Evolutionary conservation across 64 coral and sea anemone genomes (phyloP).

Genomic region (Acropora yongei): DNA sequence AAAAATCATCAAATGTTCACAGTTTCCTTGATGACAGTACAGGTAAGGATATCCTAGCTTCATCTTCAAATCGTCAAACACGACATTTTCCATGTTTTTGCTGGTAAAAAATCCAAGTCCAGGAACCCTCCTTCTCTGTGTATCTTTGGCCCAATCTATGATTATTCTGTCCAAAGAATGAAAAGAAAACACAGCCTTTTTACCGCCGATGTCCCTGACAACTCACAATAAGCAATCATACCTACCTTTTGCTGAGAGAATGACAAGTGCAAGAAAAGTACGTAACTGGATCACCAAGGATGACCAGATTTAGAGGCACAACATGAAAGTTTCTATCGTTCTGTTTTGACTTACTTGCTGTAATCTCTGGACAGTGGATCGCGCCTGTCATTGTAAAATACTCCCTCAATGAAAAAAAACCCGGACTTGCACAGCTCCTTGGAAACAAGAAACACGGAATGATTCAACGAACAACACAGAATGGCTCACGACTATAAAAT

Average conservation of each 20-base stretch:
- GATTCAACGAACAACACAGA: not conserved
- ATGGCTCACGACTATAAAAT: not conserved
- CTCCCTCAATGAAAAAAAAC: slow-evolving; percentile 95
- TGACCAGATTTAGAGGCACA: too few relatives aligned
- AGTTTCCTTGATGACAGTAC: slow-evolving; percentile 94
- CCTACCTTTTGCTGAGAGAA: too few relatives aligned
- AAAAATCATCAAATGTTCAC: slow-evolving; percentile 95
- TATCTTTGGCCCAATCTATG: slow-evolving; percentile 84
- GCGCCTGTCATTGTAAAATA: slow-evolving; percentile 96
- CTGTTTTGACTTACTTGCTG: slow-evolving; percentile 68
- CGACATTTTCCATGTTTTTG: slow-evolving; percentile 75
- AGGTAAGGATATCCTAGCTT: slow-evolving; percentile 93
- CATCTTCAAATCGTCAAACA: slow-evolving; percentile 83
- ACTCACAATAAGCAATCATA: too few relatives aligned
- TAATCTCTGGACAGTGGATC: slow-evolving; percentile 89
- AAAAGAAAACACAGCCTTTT: not conserved
- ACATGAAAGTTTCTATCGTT: not conserved
- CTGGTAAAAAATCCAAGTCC: slow-evolving; percentile 42
- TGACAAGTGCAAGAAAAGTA: too few relatives aligned
- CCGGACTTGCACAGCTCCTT: slow-evolving; percentile 97
- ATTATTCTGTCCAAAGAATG: slow-evolving; percentile 49
- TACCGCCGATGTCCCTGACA: too few relatives aligned
- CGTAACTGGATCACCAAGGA: too few relatives aligned
- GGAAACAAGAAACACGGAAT: slow-evolving; percentile 1
- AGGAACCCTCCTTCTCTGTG: slow-evolving; percentile 48